Evolutionary conservation across 2,888 invertebrate genomes (phyloP), one percentile per base, ranked within the genome.

Genomic region (Drosophila nr. fundita): DNA sequence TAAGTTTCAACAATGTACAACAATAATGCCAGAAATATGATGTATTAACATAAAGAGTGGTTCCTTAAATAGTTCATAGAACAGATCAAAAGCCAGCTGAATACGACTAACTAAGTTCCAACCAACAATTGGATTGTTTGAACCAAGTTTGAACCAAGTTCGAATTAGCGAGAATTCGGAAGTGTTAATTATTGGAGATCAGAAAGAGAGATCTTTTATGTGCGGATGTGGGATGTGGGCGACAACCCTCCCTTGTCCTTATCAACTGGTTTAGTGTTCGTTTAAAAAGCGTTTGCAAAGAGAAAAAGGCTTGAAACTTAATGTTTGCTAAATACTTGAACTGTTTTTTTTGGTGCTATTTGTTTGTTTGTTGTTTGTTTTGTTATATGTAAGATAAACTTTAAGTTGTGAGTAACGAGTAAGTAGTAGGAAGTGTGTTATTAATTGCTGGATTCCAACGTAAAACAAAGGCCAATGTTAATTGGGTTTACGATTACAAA

Each of bases 401-500:
- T 48, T 4, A 42, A 67, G 32, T 29, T 21, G 61, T 53, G 30
- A 11, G 36, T 59, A 34, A 6, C 11, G 6, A 50, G 13, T 30
- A 30, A 30, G 30, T 32, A 18, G 40, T 32, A 18, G 40, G 27
- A 24, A 53, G 36, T 32, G 54, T 76, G 38, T 59, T 69, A 58
- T 71, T 77, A 67, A 62, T 38, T 13, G 36, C 34, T 13, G n/a
- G 18, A 52, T 62, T 40, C 10, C 15, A 77, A 75, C 21, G 53
- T 32, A 59, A 42, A 38, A 60, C 50, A 68, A 71, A 67, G 24
- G 57, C 64, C 64, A 76, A 80, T 67, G n/a, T 67, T 67, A 75
- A 71, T 70, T 61, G 63, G 45, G 42, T 71, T 55, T 64, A 75
- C 57, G 27, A 70, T 45, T 69, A 77, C 62, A 52, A 73, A 78